Evolutionary conservation across 2,797 vertebrate genomes (phyloP).

Genomic region (Lophotriccus pileatus): DNA sequence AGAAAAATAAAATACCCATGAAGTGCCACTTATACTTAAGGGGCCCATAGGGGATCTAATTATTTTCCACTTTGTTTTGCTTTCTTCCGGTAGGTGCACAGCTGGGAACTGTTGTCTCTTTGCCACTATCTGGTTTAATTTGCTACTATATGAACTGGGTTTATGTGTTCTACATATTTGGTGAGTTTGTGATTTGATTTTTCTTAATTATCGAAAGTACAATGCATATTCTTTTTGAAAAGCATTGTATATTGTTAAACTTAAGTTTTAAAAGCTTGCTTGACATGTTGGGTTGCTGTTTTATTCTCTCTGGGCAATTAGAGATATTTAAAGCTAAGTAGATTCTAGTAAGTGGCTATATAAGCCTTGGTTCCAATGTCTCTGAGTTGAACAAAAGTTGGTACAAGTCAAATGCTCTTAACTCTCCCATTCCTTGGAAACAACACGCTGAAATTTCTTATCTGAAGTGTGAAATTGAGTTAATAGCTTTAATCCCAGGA

Average conservation of each 20-base stretch:
- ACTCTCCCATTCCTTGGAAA: background rate
- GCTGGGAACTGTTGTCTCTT: conserved; percentile 91
- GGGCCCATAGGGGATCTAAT: background rate
- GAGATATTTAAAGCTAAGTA: background rate
- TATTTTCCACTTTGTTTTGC: background rate
- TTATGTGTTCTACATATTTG: conserved; percentile 96
- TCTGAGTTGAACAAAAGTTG: background rate
- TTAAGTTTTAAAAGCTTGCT: background rate
- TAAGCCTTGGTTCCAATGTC: background rate
- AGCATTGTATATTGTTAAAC: background rate
- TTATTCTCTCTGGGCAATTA: background rate
- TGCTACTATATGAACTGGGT: conserved; percentile 95
- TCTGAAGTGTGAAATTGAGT: conserved; percentile 60
- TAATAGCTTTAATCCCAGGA: conserved; percentile 59
- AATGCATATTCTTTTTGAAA: background rate
- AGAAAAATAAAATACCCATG: background rate
- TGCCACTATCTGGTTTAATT: conserved; percentile 92
- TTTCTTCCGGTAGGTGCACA: conserved; percentile 84
- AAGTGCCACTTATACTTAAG: background rate
- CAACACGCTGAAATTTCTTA: conserved; percentile 19
- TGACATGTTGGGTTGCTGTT: background rate
- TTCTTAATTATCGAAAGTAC: background rate
- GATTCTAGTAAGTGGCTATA: background rate
- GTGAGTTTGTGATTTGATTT: conserved; percentile 72
- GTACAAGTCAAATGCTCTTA: conserved; percentile 32